Conservation (phyloP, 2,113 vertebrate species). For the Tetrao urogallus region DNA sequence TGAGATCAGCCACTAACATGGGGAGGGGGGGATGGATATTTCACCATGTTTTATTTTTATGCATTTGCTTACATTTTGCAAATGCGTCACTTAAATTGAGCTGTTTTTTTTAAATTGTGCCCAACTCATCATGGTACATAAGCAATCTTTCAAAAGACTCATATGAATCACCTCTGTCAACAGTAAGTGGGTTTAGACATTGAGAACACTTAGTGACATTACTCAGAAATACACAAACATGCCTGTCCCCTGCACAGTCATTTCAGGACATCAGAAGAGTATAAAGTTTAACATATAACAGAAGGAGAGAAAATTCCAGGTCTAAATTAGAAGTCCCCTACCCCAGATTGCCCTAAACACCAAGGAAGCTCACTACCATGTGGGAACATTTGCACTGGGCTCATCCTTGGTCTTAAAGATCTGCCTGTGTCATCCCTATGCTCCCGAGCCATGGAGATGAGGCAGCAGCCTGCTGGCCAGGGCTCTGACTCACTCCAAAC, state of each 20-base stretch:
- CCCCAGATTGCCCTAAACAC: neutral
- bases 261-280: neutral
- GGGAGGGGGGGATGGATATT: neutral
- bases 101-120: neutral
- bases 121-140: neutral
- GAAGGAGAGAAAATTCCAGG: neutral
- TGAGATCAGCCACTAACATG: neutral
- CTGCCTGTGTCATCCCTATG: neutral
- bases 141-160: neutral
- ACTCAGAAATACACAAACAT: neutral
- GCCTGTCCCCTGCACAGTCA: neutral
- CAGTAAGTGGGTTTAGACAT: neutral
- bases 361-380: neutral
- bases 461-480: neutral
- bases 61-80: neutral
- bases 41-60: neutral
- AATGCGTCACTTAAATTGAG: neutral
- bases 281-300: neutral
- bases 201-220: neutral
- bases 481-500: neutral
- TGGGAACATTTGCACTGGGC: neutral
- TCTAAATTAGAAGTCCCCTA: neutral
- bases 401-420: constrained; percentile 34
- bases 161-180: constrained; percentile 9
- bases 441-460: neutral